A percentile compares a stretch with the other conserved stretches of the same genome.
phyloP scores from a whole-genome alignment of 1,140 invertebrate genomes.

The Calycopis cecrops region DNA sequence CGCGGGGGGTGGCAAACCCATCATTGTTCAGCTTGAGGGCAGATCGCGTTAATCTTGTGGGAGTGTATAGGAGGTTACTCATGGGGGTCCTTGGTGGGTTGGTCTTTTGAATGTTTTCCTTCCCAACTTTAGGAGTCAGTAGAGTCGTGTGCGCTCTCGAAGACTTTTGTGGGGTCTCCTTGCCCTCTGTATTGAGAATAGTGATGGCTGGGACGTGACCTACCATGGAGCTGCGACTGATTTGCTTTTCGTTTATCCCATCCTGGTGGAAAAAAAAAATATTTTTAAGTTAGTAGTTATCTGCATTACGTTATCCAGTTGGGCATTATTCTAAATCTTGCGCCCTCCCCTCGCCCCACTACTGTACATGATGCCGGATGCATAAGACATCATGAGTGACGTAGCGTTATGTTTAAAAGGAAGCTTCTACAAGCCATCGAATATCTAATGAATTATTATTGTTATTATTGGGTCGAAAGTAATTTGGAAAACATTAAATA shows the following conservation, averaged over 20 bases:
- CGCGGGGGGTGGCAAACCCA: constrained; percentile 54
- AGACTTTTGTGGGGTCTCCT: constrained; percentile 45
- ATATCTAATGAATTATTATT: too few species aligned
- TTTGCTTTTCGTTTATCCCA: constrained; percentile 50
- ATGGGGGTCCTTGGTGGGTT: constrained; percentile 42
- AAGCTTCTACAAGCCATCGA: too few species aligned
- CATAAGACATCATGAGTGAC: too few species aligned
- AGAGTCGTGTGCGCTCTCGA: constrained; percentile 28
- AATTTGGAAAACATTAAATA: too few species aligned
- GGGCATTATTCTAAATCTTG: too few species aligned
- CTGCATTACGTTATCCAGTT: too few species aligned
- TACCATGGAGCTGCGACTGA: constrained; percentile 59
- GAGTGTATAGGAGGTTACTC: constrained; percentile 42
- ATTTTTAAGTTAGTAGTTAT: constrained; percentile 2
- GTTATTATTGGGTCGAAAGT: too few species aligned
- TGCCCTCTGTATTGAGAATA: constrained; percentile 29
- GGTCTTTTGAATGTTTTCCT: constrained; percentile 51
- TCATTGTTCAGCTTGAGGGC: constrained; percentile 52
- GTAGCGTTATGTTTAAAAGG: too few species aligned
- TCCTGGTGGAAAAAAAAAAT: constrained; percentile 37
- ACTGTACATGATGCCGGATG: too few species aligned
- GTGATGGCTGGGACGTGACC: constrained; percentile 22
- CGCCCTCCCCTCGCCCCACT: too few species aligned
- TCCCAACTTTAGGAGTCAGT: constrained; percentile 52
- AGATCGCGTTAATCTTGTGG: constrained; percentile 51